Percentiles rank a stretch among this genome's conserved stretches.
Conservation (phyloP, 1,140 invertebrate genomes). For the Lasaia peninsularis region DNA sequence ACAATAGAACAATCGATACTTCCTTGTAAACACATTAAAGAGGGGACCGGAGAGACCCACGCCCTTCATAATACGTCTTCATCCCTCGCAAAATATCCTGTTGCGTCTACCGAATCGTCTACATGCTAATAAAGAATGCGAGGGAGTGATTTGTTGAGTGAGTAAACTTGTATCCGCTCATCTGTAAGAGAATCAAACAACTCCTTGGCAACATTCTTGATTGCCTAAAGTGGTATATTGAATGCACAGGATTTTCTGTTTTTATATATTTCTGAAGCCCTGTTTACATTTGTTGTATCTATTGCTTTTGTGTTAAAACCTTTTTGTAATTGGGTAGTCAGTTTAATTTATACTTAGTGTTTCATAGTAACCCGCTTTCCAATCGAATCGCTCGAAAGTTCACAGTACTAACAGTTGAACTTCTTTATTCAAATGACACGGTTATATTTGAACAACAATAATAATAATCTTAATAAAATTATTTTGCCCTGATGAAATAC, state of each 20-base stretch:
- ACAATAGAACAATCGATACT: conserved; percentile 74
- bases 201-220: conserved; percentile 6
- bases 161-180: conserved; percentile 41
- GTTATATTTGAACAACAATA: too few species aligned
- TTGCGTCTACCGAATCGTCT: conserved; percentile 57
- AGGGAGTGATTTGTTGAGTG: conserved; percentile 61
- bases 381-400: too few species aligned
- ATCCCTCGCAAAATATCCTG: conserved; percentile 64
- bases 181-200: conserved; percentile 24
- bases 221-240: background rate
- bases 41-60: conserved; percentile 36
- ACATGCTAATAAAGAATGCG: conserved; percentile 65
- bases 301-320: too few species aligned
- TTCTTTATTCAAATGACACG: too few species aligned
- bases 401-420: too few species aligned
- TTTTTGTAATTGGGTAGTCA: too few species aligned
- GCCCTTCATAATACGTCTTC: conserved; percentile 53
- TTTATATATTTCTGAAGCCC: conserved; percentile 2
- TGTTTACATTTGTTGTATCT: too few species aligned
- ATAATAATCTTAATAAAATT: too few species aligned
- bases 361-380: too few species aligned
- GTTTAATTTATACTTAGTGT: too few species aligned
- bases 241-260: background rate
- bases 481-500: too few species aligned
- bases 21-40: conserved; percentile 74